Base-by-base conservation (phyloP, 2,797 vertebrate genomes). In the Lerista edwardsae region DNA sequence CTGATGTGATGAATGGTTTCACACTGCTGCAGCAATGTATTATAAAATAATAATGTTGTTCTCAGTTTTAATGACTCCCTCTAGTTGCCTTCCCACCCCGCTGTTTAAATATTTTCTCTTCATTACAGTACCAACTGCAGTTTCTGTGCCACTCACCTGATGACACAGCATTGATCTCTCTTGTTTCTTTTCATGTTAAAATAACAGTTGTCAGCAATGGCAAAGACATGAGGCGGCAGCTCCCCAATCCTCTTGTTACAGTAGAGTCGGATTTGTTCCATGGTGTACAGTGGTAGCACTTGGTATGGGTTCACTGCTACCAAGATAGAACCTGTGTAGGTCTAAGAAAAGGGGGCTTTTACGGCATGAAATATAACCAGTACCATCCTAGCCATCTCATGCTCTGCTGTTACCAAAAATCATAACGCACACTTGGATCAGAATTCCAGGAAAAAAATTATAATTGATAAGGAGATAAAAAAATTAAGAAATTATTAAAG, bases 271-370 rank as follows among this genome's bases (percentile, higher is more conserved):
- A 99, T 97, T 75, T 99, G 96, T 82, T 99, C 98, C 0, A 88
- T 90, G 3, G 97, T 97, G 94, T 99, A 99, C 90, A 99, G 93
- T 2, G 98, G 98, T 91, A 99, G 95, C 93, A 97, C 92, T 96
- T 99, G 97, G 96, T 99, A 99, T 0, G 99, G 99, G 95, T 99
- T 99, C 93, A 99, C 97, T 0, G 99, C 98, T 73, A 99, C 97
- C 95, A 99, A 95, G 96, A 99, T 99, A 83, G 98, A 98, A 80
- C 99, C 98, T 34, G 97, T 98, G 95, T 98, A 99, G 0, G 98
- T 99, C 99, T 99, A 89, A 68, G 73, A 92, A n/a, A 86, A 47
- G 81, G 83, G 0, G 0, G 84, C 71, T 87, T 25, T n/a, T 8
- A n/a, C 75, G 31, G 36, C 51, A 87, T 62, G 25, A 82, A 86